These are phyloP conservation scores for Lasioglossum pauxillum DNA, from an alignment of 2,888 invertebrate genomes.

Conservation along the genomic window DNA sequence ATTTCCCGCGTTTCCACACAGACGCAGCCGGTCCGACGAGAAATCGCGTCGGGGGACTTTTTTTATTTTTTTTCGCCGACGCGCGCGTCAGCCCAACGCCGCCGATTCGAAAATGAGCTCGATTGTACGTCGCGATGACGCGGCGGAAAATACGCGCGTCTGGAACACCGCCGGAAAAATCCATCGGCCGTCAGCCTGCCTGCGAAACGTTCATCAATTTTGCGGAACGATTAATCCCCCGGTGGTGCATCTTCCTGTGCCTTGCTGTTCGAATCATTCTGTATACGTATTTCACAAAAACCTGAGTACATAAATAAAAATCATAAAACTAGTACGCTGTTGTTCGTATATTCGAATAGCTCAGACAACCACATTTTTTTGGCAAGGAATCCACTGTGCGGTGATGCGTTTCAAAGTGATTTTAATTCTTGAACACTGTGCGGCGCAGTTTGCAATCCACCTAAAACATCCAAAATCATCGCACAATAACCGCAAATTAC, in stretches of 20 bases:
- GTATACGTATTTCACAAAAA: not conserved
- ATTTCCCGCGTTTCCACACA: slow-evolving; percentile 16
- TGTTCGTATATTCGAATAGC: no score
- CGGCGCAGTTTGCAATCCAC: no score
- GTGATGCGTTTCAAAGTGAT: no score
- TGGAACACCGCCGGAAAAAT: not conserved
- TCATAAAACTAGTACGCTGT: no score
- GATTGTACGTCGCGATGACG: slow-evolving; percentile 44
- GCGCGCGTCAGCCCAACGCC: not conserved
- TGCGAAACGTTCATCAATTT: not conserved
- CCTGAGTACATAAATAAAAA: no score
- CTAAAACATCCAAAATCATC: not conserved
- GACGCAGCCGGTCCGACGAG: not conserved
- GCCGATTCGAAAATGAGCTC: slow-evolving; percentile 46
- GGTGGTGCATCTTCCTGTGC: not conserved
- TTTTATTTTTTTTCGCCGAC: not conserved
- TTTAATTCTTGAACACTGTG: no score
- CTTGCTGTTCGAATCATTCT: not conserved
- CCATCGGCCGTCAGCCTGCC: not conserved
- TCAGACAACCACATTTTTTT: no score
- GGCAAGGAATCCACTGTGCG: no score
- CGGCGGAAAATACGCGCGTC: slow-evolving; percentile 11
- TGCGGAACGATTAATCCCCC: not conserved
- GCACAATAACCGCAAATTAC: not conserved
- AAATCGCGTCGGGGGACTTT: not conserved